Percentiles rank a stretch among this genome's conserved stretches.
Evolutionary conservation across 2,888 invertebrate species (phyloP).

Genomic region (Icerya purchasi): DNA sequence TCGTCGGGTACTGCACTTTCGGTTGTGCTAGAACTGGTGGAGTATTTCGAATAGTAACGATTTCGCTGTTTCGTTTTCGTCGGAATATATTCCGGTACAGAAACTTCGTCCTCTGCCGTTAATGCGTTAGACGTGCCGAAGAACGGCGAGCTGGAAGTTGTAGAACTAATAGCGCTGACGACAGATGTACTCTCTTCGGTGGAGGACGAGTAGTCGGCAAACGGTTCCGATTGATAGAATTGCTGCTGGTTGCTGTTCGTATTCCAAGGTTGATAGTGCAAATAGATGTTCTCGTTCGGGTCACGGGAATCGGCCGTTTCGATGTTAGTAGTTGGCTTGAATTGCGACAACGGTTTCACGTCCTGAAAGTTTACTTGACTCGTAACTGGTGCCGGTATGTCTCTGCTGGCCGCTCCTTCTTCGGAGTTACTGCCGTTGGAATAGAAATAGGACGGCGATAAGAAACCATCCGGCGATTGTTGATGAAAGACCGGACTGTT

Average conservation of each 20-base stretch:
- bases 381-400: too few relatives aligned
- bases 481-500: too few relatives aligned
- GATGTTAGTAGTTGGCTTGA: constrained; percentile 27
- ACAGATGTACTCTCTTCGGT: too few relatives aligned
- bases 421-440: too few relatives aligned
- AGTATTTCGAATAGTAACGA: neutral
- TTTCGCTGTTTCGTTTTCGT: neutral
- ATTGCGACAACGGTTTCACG: constrained; percentile 15
- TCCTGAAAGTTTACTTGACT: constrained; percentile 15
- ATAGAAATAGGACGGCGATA: too few relatives aligned
- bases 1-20: neutral
- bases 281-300: constrained; percentile 19
- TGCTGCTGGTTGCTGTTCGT: constrained; percentile 18
- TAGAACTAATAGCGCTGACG: neutral
- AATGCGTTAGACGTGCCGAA: neutral
- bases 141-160: neutral
- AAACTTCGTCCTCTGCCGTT: constrained; percentile 5
- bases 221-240: neutral
- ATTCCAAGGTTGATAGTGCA: constrained; percentile 20
- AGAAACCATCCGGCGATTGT: too few relatives aligned
- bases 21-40: neutral
- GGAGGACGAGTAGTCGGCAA: neutral
- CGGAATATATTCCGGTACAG: neutral
- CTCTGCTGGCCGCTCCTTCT: too few relatives aligned
- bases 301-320: constrained; percentile 8